Percentiles rank a stretch among this genome's conserved stretches.
Conservation (phyloP, 2,888 invertebrate genomes). For the Sthenelais limicola region DNA sequence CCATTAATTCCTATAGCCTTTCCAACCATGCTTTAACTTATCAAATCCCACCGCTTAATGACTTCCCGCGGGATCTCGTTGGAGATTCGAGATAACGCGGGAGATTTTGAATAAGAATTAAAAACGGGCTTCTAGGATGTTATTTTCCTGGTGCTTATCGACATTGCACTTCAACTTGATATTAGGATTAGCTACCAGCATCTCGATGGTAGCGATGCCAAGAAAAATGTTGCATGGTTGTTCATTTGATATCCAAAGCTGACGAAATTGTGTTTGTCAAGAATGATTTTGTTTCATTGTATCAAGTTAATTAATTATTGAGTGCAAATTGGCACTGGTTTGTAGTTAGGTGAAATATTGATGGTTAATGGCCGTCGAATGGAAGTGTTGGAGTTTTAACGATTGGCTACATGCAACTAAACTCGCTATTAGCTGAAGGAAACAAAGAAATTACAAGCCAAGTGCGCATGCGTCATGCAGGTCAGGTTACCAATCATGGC, state of each 20-base stretch:
- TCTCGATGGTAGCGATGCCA: too few species aligned
- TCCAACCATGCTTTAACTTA: constrained; percentile 16
- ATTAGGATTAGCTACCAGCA: too few species aligned
- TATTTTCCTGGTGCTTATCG: too few species aligned
- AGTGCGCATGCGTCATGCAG: constrained; percentile 3
- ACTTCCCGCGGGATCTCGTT: too few species aligned
- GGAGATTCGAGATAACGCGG: too few species aligned
- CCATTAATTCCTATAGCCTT: constrained; percentile 20
- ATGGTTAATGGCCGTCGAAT: background rate
- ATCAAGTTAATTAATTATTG: constrained; percentile 18
- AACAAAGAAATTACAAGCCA: constrained; percentile 25
- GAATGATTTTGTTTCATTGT: background rate
- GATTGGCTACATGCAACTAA: constrained; percentile 33
- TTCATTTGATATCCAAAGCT: too few species aligned
- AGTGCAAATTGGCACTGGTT: constrained; percentile 12
- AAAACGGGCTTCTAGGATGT: too few species aligned
- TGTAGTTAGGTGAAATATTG: constrained; percentile 7
- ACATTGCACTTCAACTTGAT: constrained; percentile 2
- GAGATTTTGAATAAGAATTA: too few species aligned
- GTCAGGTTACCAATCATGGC: background rate
- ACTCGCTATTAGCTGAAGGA: background rate
- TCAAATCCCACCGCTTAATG: constrained; percentile 18
- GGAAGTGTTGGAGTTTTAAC: constrained; percentile 5
- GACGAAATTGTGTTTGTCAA: too few species aligned
- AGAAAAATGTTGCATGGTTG: too few species aligned